A percentile compares a stretch with the other conserved stretches of the same genome.
Conservation (phyloP, 2,113 vertebrate species). For the Pseudolaguvia tuberculata region DNA sequence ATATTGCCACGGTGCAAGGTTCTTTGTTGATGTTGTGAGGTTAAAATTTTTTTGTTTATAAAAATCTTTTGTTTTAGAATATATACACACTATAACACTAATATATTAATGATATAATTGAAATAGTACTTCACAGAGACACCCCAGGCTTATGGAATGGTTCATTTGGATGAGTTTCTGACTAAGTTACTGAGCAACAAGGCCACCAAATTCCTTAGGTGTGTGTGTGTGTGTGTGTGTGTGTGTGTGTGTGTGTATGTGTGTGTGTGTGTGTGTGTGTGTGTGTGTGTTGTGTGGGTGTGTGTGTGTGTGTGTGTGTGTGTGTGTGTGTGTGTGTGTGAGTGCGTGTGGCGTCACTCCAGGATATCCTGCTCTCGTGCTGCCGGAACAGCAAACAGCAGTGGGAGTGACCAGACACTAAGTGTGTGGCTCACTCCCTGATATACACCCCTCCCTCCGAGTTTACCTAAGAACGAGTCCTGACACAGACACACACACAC, state of each 20-base stretch:
- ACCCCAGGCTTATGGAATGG: background rate
- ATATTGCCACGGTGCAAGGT: too few species aligned
- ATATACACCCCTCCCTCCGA: conserved; percentile 14
- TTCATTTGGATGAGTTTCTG: background rate
- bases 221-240: too few species aligned
- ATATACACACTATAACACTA: too few species aligned
- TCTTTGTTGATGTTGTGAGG: too few species aligned
- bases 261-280: too few species aligned
- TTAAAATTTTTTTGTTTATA: background rate
- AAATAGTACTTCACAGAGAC: background rate
- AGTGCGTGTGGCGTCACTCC: conserved; percentile 56
- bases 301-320: conserved; percentile 28
- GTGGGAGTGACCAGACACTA: conserved; percentile 32
- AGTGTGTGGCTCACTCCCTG: background rate
- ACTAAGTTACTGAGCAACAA: conserved; percentile 61
- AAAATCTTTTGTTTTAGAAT: background rate
- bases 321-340: conserved; percentile 28
- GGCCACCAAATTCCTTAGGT: conserved; percentile 55
- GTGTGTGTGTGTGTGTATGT: too few species aligned
- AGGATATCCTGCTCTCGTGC: conserved; percentile 74
- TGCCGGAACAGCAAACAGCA: conserved; percentile 53
- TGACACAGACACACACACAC: background rate
- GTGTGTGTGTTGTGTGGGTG: too few species aligned
- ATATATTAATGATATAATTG: too few species aligned
- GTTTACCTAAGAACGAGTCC: background rate